phyloP scores from a whole-genome alignment of 2,113 vertebrate species.

The Grantiella picta region DNA sequence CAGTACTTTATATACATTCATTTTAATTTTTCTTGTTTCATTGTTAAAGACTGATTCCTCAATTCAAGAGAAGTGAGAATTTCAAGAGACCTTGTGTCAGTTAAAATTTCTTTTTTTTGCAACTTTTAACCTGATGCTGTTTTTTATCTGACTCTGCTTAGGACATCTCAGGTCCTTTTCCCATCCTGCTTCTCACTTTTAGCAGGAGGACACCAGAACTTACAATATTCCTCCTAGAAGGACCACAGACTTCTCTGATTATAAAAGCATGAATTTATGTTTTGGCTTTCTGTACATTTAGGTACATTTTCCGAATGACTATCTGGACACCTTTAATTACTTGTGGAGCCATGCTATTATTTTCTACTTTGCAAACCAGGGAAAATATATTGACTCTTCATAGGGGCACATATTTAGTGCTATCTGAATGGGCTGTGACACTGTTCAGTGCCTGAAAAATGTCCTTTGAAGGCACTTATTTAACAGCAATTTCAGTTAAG shows the following conservation, averaged over 20 bases:
- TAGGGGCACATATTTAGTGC: neutral
- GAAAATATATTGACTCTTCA: neutral
- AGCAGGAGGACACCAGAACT: neutral
- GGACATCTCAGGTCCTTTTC: neutral
- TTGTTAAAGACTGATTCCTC: neutral
- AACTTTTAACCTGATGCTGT: neutral
- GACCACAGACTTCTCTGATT: neutral
- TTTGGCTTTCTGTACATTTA: neutral
- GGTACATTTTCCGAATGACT: neutral
- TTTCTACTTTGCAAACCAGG: neutral
- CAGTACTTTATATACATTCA: rapidly evolving
- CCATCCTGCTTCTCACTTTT: neutral
- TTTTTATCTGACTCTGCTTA: neutral
- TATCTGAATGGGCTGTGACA: neutral
- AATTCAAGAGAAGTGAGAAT: neutral
- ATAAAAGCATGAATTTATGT: neutral
- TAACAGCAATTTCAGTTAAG: neutral
- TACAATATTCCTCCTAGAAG: neutral
- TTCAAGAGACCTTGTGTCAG: neutral
- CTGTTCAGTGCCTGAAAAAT: neutral
- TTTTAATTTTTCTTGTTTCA: neutral
- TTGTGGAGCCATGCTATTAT: neutral
- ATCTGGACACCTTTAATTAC: neutral
- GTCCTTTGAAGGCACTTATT: neutral
- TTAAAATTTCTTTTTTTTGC: neutral